Conservation (phyloP, 2,888 invertebrate species). For the Galerucella pusilla region DNA sequence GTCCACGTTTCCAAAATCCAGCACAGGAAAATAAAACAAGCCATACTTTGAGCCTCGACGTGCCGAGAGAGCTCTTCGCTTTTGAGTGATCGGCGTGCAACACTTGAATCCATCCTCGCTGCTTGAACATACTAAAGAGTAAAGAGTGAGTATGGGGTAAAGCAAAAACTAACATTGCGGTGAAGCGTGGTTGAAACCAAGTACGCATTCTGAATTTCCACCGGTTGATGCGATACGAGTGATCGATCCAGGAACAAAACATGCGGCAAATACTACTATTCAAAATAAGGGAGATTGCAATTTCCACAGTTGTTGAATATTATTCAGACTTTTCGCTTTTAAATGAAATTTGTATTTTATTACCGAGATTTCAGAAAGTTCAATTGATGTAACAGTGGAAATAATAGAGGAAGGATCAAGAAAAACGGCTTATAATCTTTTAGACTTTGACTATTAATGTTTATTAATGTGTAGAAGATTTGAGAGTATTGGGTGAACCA, state of each 20-base stretch:
- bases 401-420: not conserved
- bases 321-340: not conserved
- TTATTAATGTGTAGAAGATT: too few relatives aligned
- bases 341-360: not conserved
- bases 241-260: too few relatives aligned
- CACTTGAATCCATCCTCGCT: conserved; percentile 19
- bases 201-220: conserved; percentile 40
- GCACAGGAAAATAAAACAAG: conserved; percentile 10
- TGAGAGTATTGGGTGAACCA: too few relatives aligned
- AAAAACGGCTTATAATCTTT: too few relatives aligned
- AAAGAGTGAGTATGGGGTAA: not conserved
- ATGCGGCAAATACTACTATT: conserved; percentile 11
- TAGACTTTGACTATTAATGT: too few relatives aligned
- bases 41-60: not conserved
- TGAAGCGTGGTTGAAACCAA: conserved; percentile 36
- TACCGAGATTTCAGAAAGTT: not conserved
- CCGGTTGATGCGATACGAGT: conserved; percentile 25
- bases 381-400: not conserved
- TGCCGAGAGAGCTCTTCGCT: not conserved
- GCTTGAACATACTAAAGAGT: conserved; percentile 14
- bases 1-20: conserved; percentile 11
- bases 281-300: conserved; percentile 6
- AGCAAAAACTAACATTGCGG: conserved; percentile 38
- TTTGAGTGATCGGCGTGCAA: conserved; percentile 21
- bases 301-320: conserved; percentile 1